These are phyloP conservation scores for Paramuricea clavata DNA, from an alignment of 92 coral and sea anemone genomes.

Conservation along the genomic window DNA sequence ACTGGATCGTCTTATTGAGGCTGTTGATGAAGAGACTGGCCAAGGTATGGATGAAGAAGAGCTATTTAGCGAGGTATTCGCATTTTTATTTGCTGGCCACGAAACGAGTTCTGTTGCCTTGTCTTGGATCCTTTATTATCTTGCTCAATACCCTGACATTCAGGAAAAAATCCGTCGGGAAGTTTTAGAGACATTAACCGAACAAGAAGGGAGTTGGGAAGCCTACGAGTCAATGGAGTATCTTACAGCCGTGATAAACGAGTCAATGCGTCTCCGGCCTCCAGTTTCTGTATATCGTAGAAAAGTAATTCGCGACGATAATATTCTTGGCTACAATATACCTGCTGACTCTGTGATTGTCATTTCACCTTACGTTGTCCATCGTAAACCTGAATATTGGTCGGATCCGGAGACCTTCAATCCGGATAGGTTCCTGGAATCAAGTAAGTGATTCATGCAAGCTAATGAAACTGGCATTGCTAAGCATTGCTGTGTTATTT, in stretches of 20 bases:
- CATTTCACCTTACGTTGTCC: constrained; percentile 60
- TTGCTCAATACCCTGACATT: constrained; percentile 74
- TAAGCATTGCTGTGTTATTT: too few relatives aligned
- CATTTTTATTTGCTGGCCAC: constrained; percentile 74
- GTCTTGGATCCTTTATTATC: constrained; percentile 75
- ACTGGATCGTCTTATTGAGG: constrained; percentile 72
- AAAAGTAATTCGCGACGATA: constrained; percentile 38
- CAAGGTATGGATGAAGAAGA: constrained; percentile 77
- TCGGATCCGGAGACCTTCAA: constrained; percentile 71
- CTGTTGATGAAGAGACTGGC: constrained; percentile 80
- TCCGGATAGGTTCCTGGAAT: constrained; percentile 69
- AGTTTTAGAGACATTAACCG: constrained; percentile 38
- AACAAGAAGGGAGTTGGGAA: constrained; percentile 55
- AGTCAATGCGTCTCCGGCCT: constrained; percentile 72
- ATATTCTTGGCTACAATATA: constrained; percentile 66
- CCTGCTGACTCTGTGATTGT: constrained; percentile 70
- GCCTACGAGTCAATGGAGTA: constrained; percentile 75
- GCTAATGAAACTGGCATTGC: too few relatives aligned
- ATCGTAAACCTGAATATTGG: constrained; percentile 72
- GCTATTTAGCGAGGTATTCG: constrained; percentile 67
- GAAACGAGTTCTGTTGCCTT: constrained; percentile 74
- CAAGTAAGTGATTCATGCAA: not conserved
- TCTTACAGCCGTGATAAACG: constrained; percentile 74
- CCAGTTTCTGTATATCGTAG: constrained; percentile 57
- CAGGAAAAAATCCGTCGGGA: constrained; percentile 69